Evolutionary conservation across 2,113 vertebrate species (phyloP), one percentile per base, ranked within the genome.

Genomic region (Odocoileus virginianus): DNA sequence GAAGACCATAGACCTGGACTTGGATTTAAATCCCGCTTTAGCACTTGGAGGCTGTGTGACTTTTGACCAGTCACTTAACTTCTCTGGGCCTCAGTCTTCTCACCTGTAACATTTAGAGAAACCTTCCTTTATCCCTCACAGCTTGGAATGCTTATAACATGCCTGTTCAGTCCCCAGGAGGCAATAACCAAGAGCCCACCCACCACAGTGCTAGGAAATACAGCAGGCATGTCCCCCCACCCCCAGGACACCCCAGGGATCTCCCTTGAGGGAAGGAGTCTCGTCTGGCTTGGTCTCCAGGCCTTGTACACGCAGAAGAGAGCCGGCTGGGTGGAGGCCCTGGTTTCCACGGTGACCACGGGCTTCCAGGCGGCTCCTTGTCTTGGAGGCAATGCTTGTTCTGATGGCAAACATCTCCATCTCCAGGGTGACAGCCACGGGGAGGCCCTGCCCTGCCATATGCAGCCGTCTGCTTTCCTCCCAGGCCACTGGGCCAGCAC

Each of bases 11-110:
- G 43, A 91, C 45, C 5, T 81, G 57, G 27, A 30, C 40, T 83
- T 94, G 67, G 54, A 86, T 89, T 92, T 86, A 94, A 30, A 33
- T 76, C 27, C 52, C 17, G 7, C 21, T 57, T 81, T 33, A 57
- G 36, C 27, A 33, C 14, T 7, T 92, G 60, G 30, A 76, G 25
- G 14, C 89, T 55, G 36, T 85, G 33, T 85, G 57, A 52, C 47
- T 36, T 94, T 64, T n/a, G 27, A 60, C 28, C 40, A 47, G 7
- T 81, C 16, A 43, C 47, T 92, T 78, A 67, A 90, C 52, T 94
- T 88, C n/a, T 83, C 47, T 83, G 52, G 82, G n/a, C 52, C 47
- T 81, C 36, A 7, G 57, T 47, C 36, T 57, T 43, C 36, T 87
- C 21, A 11, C 33, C 16, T 45, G 11, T 40, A 58, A 79, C 45